phyloP scores from a whole-genome alignment of 2,113 vertebrate species.

The Plecotus auritus region DNA sequence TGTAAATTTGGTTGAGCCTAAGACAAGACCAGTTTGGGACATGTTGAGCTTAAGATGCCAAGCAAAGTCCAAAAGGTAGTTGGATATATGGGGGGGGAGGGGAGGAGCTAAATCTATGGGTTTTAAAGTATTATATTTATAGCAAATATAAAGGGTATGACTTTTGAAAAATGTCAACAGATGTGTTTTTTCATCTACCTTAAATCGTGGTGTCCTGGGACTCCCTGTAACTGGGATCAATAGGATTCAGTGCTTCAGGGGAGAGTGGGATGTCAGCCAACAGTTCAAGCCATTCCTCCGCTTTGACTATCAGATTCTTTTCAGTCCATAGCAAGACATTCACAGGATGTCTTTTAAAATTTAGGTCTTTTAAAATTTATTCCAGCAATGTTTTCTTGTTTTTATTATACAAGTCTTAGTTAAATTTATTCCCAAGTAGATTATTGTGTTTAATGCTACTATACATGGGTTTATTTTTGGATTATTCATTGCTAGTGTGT shows the following conservation, averaged over 20 bases:
- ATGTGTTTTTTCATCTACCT: neutral
- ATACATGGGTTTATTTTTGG: neutral
- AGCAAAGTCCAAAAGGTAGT: neutral
- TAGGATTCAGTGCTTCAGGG: neutral
- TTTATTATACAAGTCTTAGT: neutral
- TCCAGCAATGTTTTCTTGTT: neutral
- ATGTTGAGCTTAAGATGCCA: neutral
- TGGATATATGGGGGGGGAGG: neutral
- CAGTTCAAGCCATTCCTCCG: neutral
- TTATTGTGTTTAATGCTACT: constrained; percentile 4
- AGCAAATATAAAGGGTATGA: neutral
- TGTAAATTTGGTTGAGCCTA: neutral
- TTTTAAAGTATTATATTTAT: neutral
- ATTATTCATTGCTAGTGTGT: neutral
- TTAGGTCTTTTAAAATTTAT: neutral
- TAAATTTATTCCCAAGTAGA: neutral
- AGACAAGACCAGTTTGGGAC: neutral
- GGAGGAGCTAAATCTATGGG: neutral
- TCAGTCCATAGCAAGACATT: neutral
- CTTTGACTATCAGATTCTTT: neutral
- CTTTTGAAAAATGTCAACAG: neutral
- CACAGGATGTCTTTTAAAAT: neutral
- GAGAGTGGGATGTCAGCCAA: neutral
- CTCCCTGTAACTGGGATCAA: neutral
- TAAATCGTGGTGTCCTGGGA: neutral